Percentiles rank a stretch among this genome's conserved stretches.
phyloP scores from a whole-genome alignment of 1,140 invertebrate species.

The Aphis gossypii region DNA sequence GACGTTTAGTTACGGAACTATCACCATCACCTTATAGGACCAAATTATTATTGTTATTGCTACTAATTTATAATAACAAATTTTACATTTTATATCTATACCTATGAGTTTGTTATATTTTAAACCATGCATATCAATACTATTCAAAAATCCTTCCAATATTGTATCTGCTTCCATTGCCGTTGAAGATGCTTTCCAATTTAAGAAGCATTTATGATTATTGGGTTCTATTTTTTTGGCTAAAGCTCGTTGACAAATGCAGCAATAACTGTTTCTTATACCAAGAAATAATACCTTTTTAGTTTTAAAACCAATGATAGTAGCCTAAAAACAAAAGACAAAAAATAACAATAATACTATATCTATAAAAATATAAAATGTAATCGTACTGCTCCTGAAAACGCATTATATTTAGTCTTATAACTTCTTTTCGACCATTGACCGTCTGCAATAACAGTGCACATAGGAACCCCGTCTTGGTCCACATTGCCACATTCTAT shows the following conservation, averaged over 20 bases:
- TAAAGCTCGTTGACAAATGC: constrained; percentile 60
- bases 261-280: constrained; percentile 64
- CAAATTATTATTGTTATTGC: neutral
- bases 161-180: constrained; percentile 66
- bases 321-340: neutral
- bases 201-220: constrained; percentile 62
- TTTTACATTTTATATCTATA: neutral
- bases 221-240: constrained; percentile 1
- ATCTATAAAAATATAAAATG: neutral
- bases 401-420: constrained; percentile 62
- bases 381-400: constrained; percentile 62
- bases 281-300: constrained; percentile 63
- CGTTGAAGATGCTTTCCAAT: constrained; percentile 63
- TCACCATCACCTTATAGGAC: neutral
- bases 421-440: too few species aligned
- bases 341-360: neutral
- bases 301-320: constrained; percentile 63
- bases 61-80: neutral
- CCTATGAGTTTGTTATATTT: constrained; percentile 63
- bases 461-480: constrained; percentile 60
- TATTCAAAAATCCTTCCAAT: constrained; percentile 64
- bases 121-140: constrained; percentile 62
- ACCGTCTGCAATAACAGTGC: constrained; percentile 63
- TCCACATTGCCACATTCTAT: constrained; percentile 50
- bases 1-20: neutral